A percentile compares a stretch with the other conserved stretches of the same genome.
Conservation (phyloP, 2,888 invertebrate genomes). For the Dryobota labecula region DNA sequence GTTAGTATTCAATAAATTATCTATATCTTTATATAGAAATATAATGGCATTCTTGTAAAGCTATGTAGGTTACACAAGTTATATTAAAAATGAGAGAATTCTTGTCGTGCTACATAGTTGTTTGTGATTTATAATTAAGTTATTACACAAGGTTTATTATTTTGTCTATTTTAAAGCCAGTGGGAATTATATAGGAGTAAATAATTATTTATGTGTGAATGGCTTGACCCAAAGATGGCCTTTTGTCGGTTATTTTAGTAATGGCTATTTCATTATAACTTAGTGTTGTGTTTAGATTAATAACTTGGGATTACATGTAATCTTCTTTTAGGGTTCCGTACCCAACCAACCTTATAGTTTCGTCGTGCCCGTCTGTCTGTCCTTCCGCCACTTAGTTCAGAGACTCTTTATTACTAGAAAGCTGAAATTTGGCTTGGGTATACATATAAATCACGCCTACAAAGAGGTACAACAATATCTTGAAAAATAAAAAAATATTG, state of each 20-base stretch:
- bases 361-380: too few species aligned
- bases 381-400: too few species aligned
- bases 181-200: slow-evolving; percentile 7
- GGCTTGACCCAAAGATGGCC: slow-evolving; percentile 7
- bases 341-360: too few species aligned
- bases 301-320: neutral
- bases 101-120: slow-evolving; percentile 14
- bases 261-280: neutral
- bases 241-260: slow-evolving; percentile 8
- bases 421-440: too few species aligned
- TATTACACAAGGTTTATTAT: neutral
- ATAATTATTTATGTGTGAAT: slow-evolving; percentile 13
- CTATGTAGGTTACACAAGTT: slow-evolving; percentile 32
- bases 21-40: slow-evolving; percentile 4
- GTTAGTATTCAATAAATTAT: slow-evolving; percentile 31
- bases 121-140: slow-evolving; percentile 7
- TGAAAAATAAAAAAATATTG: too few species aligned
- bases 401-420: too few species aligned
- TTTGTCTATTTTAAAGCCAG: neutral
- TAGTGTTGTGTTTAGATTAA: neutral
- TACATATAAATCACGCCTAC: too few species aligned
- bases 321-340: too few species aligned
- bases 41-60: slow-evolving; percentile 26
- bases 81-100: slow-evolving; percentile 43
- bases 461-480: too few species aligned